Base-by-base conservation (phyloP, 2,888 invertebrate genomes). In the Yponomeuta evonymella region DNA sequence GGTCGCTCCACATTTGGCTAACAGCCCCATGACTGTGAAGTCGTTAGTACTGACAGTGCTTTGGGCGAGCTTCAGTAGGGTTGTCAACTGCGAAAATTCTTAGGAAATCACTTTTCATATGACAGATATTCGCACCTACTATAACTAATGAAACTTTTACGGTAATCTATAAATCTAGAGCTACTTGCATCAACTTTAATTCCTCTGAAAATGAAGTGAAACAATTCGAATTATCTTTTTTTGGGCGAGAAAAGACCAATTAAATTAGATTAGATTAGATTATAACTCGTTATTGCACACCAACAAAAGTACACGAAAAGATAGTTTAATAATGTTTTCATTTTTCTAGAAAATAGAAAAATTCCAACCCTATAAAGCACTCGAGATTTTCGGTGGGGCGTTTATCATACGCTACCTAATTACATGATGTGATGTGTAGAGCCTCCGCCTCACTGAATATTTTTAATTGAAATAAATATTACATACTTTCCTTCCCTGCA, bases 1-100 rank as follows among this genome's bases (percentile, higher is more conserved):
- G 89, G 88, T 68, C 79, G 79, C 75, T 79, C 81, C 85, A 80
- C 84, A 85, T 89, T 88, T 84, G 83, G 84, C 83, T 89, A 88
- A 90, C 87, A 83, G 85, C 83, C 82, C 81, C 83, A 72, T 70
- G 68, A 83, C 83, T 79, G 81, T 15, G 11, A 84, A 87, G 81
- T 82, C 79, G 82, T 84, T 85, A 85, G 85, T 88, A 87, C 76
- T 75, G 76, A 76, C 51, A 58, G 15, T 58, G 51, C 51, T 58
- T 79, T 78, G 74, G 72, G 74, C 51, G 51, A 58, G 51, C 51
- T 64, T 29, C n/a, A 29, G 64, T 64, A 64, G 64, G 64, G 64
- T 23, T 64, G 29, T 11, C 64, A 29, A 0, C 1, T 9, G 29
- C 2, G 29, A 64, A 64, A 64, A 29, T 64, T 4, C 23, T 64